Conservation (phyloP, 2,888 invertebrate genomes). For the Acleris sparsana region DNA sequence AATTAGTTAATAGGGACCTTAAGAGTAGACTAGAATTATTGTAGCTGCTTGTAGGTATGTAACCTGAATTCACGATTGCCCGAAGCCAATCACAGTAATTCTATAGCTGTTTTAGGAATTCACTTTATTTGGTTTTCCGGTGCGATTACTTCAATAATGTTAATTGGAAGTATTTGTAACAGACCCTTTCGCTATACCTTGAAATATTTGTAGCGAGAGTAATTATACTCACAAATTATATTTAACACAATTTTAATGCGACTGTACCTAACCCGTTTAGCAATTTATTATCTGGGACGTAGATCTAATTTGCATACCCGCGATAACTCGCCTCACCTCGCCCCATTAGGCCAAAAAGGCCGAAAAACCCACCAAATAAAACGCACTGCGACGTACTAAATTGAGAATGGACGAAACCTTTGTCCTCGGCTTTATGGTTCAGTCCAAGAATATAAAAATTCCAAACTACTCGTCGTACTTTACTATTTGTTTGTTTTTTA, state of each 20-base stretch:
- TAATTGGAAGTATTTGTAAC: too few species aligned
- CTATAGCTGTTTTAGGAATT: too few species aligned
- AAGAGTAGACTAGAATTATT: too few species aligned
- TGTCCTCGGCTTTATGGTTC: constrained; percentile 39
- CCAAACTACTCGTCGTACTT: constrained; percentile 40
- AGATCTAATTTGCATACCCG: constrained; percentile 33
- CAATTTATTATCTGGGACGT: constrained; percentile 26
- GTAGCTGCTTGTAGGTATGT: too few species aligned
- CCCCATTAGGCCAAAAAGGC: constrained; percentile 20
- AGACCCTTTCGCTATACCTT: too few species aligned
- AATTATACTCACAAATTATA: not conserved
- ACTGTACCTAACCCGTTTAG: constrained; percentile 25
- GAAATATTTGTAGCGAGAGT: too few species aligned
- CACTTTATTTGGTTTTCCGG: too few species aligned
- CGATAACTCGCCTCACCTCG: constrained; percentile 24
- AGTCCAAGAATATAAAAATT: constrained; percentile 43
- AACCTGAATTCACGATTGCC: too few species aligned
- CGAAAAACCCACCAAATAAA: constrained; percentile 20
- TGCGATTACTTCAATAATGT: too few species aligned
- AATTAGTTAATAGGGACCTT: too few species aligned
- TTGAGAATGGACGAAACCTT: constrained; percentile 35
- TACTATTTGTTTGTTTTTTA: constrained; percentile 41
- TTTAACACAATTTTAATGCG: constrained; percentile 3
- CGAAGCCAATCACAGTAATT: too few species aligned
- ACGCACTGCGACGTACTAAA: constrained; percentile 18